A percentile compares a stretch with the other conserved stretches of the same genome.
These are phyloP conservation scores for Sander vitreus DNA, from an alignment of 2,113 vertebrate species.

Conservation along the genomic window DNA sequence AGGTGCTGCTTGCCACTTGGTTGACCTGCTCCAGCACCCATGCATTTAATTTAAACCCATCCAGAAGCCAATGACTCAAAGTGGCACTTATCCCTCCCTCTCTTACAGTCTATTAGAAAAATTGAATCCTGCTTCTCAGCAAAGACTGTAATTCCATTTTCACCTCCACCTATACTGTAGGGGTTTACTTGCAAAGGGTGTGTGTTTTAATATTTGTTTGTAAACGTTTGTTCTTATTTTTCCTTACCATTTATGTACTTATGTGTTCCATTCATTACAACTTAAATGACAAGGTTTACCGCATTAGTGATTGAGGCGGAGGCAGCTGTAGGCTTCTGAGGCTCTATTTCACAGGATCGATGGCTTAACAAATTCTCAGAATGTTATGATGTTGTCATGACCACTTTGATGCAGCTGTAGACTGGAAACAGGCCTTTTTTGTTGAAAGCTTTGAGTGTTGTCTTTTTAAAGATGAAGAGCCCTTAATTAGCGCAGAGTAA, in stretches of 20 bases:
- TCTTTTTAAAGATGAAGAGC: constrained; percentile 23
- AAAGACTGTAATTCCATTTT: constrained; percentile 11
- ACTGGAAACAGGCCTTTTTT: constrained; percentile 6
- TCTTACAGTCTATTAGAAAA: constrained; percentile 35
- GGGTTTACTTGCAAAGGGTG: background rate
- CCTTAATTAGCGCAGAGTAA: constrained; percentile 17
- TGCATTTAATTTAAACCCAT: constrained; percentile 42
- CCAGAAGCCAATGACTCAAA: constrained; percentile 44
- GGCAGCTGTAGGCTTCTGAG: background rate
- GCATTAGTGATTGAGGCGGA: background rate
- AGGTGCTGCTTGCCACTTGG: constrained; percentile 42
- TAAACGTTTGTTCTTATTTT: background rate
- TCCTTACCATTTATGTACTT: background rate
- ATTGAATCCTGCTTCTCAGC: constrained; percentile 30
- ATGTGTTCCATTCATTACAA: constrained; percentile 1
- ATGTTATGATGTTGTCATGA: background rate
- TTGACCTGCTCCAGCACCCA: constrained; percentile 31
- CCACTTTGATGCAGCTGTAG: background rate
- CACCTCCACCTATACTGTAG: constrained; percentile 3
- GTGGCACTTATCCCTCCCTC: constrained; percentile 29
- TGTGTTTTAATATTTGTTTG: constrained; percentile 6
- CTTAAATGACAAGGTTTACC: background rate
- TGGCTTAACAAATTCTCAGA: constrained; percentile 26
- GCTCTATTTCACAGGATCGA: constrained; percentile 36
- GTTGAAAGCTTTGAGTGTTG: constrained; percentile 9